Evolutionary conservation across 2,888 invertebrate species (phyloP).

Genomic region (Drosophila mercatorum): DNA sequence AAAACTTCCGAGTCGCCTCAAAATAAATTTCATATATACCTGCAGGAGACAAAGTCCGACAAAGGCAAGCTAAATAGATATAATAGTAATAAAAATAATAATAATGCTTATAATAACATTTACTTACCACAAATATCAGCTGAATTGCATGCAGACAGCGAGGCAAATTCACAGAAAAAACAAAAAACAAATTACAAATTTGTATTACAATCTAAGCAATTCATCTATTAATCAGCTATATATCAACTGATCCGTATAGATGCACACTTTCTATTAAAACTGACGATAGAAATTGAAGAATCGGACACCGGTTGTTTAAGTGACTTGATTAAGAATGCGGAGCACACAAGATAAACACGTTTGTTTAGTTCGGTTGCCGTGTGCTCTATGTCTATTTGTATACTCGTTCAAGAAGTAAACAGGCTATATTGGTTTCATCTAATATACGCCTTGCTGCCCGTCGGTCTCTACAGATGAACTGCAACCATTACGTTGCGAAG

Average conservation of each 20-base stretch:
- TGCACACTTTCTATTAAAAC: not conserved
- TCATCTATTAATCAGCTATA: not conserved
- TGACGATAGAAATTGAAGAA: not conserved
- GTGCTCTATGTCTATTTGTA: not conserved
- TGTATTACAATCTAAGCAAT: not conserved
- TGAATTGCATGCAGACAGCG: not conserved
- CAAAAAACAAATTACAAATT: too few relatives aligned
- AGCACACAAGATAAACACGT: constrained; percentile 1
- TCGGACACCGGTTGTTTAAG: not conserved
- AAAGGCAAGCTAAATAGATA: not conserved
- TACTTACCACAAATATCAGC: not conserved
- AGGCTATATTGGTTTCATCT: not conserved
- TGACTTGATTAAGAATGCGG: not conserved
- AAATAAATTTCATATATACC: not conserved
- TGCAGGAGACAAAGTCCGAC: not conserved
- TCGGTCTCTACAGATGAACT: too few relatives aligned
- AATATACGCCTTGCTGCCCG: not conserved
- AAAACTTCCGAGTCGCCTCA: not conserved
- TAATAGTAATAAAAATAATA: not conserved
- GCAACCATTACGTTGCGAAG: too few relatives aligned
- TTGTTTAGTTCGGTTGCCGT: not conserved
- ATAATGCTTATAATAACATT: not conserved
- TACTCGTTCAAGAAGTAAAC: not conserved
- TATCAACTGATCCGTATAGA: not conserved
- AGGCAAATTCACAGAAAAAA: not conserved